phyloP scores from a whole-genome alignment of 92 coral and sea anemone species.

The Porites divaricata region DNA sequence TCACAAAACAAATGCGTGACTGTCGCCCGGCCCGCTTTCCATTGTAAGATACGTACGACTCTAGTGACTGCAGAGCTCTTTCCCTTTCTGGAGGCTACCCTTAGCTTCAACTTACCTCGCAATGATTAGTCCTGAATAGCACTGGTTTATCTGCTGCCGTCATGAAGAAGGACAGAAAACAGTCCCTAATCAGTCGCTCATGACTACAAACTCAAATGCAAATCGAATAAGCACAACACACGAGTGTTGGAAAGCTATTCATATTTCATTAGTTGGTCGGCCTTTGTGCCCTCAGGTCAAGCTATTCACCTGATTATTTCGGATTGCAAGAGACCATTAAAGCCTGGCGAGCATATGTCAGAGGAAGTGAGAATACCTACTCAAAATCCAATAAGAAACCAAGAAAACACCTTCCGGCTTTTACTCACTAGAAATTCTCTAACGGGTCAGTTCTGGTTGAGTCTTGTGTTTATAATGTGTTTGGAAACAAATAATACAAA shows the following conservation, averaged over 20 bases:
- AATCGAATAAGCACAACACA: slow-evolving; percentile 37
- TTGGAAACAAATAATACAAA: slow-evolving; percentile 27
- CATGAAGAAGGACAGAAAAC: slow-evolving; percentile 3
- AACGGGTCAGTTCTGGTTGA: background rate
- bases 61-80: background rate
- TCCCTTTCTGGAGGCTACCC: background rate
- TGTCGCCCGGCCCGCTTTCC: background rate
- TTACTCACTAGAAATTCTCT: background rate
- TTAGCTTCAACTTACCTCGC: too few species aligned
- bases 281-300: slow-evolving; percentile 52
- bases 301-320: slow-evolving; percentile 32
- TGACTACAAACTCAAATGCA: slow-evolving; percentile 42
- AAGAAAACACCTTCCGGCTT: too few species aligned
- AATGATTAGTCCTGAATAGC: too few species aligned
- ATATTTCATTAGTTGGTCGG: slow-evolving; percentile 46
- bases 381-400: background rate
- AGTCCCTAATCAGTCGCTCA: slow-evolving; percentile 27
- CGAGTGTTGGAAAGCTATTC: slow-evolving; percentile 18
- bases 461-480: slow-evolving; percentile 9
- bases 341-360: background rate
- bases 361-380: background rate
- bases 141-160: background rate
- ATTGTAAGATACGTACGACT: background rate
- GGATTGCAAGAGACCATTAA: slow-evolving; percentile 16
- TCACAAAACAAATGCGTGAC: slow-evolving; percentile 31